Evolutionary conservation across 1,140 invertebrate species (phyloP), one percentile per base, ranked within the genome.

Genomic region (Cheumatopsyche charites): DNA sequence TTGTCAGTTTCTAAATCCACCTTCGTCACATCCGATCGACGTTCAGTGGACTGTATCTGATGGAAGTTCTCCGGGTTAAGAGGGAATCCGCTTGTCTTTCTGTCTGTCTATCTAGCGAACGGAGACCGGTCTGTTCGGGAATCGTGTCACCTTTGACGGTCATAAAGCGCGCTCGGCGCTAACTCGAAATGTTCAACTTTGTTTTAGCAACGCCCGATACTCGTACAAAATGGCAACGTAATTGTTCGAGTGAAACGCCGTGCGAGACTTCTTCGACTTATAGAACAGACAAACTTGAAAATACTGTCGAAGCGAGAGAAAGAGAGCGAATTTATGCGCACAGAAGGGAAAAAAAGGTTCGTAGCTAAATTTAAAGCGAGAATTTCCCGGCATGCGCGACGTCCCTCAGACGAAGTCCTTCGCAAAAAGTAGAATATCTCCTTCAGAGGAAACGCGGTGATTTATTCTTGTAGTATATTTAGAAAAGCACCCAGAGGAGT

Each of bases 401-500:
- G 29, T 36, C 29, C 29, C 21, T 58, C 62, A 42, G 62, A 63
- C 62, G 29, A 29, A 42, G 19, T 58, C 23, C 29, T 3, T 17
- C 62, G 29, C 52, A 42, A 63, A 63, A 63, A 63, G 7, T 13
- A 15, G 36, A 36, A 36, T 36, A 43, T 42, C 41, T 63, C 36
- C 29, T 63, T 43, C n/a, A 63, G 29, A 63, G 42, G 19, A 63
- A 63, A 63, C 62, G 17, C 29, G 62, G 41, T 63, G 41, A 63
- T 63, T 63, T 42, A 63, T 42, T 63, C 4, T 11, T 5, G 13
- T 5, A 12, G 43, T 66, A 66, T 66, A 66, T 66, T 66, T 66
- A 66, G 63, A 63, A 63, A 63, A 9, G 21, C 63, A 47, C 63
- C 21, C 63, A 0, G 41, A 66, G 63, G 63, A 66, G 43, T 47